Evolutionary conservation across 2,113 vertebrate genomes (phyloP), one percentile per base, ranked within the genome.

Genomic region (Gavialis gangeticus): DNA sequence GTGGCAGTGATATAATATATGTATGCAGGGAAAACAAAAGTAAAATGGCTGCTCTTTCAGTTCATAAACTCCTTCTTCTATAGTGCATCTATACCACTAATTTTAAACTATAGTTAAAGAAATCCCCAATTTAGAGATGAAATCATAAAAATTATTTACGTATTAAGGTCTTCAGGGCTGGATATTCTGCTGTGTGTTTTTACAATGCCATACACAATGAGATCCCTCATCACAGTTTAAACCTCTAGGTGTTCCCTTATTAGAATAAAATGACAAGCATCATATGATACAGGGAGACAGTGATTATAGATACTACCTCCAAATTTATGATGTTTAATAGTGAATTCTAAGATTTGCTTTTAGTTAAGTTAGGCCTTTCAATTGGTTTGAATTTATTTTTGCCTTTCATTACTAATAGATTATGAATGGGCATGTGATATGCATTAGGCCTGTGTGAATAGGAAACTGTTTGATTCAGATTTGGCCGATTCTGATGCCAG

Each of bases 1-100:
- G 4, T 81, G 73, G 62, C 77, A 91, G 79, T 88, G 86, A 75
- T 81, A 91, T 90, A 94, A 87, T 73, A 91, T 67, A 46, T 21
- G 76, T n/a, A 5, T 28, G 21, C 22, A 81, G 84, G 66, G 67
- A 78, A 95, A 95, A 85, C 27, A 1, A 30, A 54, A 24, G 12
- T 2, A 75, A 85, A 76, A 79, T 78, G 37, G 82, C 17, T 30
- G 0, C 0, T 54, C 71, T 88, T 78, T 75, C 88, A 18, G 59
- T 91, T 87, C 80, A 92, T 73, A 77, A 84, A 83, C 1, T 4
- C 16, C 4, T 92, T 55, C 63, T 27, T 92, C 37, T 46, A 46
- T 46, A 46, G 37, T 46, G 37, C 37, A 46, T 46, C 37, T 46
- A 46, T 46, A 46, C 37, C 37, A 46, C 8, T 46, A 46, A 46